Percentiles rank a stretch among this genome's conserved stretches.
Conservation (phyloP, 2,888 invertebrate genomes). For the Protonemura montana region DNA sequence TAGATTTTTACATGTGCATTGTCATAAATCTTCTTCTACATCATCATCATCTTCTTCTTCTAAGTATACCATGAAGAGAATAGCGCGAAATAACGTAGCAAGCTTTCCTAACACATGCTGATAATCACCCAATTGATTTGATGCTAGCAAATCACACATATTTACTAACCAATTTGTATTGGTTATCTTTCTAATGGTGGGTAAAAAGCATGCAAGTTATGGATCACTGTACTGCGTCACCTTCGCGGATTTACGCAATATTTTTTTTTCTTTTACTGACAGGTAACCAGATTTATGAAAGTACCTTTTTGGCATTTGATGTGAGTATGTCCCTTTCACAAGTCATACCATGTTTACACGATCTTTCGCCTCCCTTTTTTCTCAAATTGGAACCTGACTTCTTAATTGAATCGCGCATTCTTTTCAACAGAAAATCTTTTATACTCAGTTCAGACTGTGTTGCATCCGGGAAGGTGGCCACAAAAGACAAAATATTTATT, state of each 20-base stretch:
- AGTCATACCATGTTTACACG: not conserved
- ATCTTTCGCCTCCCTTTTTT: not conserved
- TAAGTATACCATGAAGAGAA: not conserved
- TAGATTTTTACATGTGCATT: not conserved
- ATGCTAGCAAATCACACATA: not conserved
- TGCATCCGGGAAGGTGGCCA: not conserved
- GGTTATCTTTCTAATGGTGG: not conserved
- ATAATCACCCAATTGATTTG: not conserved
- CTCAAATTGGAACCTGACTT: not conserved
- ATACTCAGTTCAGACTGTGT: not conserved
- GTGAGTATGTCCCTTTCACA: not conserved
- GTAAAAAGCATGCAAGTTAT: not conserved
- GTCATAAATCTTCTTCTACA: not conserved
- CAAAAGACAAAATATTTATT: not conserved
- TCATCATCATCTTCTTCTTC: not conserved
- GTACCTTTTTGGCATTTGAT: not conserved
- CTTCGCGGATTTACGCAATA: not conserved
- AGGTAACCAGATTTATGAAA: slow-evolving; percentile 7
- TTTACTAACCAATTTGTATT: not conserved
- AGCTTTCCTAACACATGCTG: not conserved
- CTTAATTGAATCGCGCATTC: not conserved
- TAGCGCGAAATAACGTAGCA: not conserved
- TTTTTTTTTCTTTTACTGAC: not conserved
- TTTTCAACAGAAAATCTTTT: not conserved
- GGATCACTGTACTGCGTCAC: not conserved